These are phyloP conservation scores for Hapalemur alaotrensis DNA, from an alignment of 2,797 vertebrate species.

Conservation along the genomic window DNA sequence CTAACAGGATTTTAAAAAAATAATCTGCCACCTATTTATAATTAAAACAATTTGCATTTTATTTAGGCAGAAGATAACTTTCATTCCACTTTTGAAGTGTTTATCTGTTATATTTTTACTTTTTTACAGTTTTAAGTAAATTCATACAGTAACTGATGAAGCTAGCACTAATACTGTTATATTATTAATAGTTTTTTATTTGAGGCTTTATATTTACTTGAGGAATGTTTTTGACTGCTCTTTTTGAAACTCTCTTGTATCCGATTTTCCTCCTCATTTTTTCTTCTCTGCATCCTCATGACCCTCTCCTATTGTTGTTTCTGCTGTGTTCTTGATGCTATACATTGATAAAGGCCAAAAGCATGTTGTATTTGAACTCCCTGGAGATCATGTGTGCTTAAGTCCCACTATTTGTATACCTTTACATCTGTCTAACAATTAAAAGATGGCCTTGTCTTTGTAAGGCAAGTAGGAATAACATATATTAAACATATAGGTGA, in stretches of 20 bases:
- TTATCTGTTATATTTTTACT: background rate
- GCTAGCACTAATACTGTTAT: background rate
- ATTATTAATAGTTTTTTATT: background rate
- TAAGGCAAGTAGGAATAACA: slow-evolving; percentile 8
- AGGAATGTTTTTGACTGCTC: slow-evolving; percentile 11
- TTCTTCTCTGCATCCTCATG: background rate
- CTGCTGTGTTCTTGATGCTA: background rate
- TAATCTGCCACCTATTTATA: background rate
- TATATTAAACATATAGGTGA: background rate
- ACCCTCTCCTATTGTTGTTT: background rate
- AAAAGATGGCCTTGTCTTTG: background rate
- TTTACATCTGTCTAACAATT: slow-evolving; percentile 38
- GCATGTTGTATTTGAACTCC: background rate
- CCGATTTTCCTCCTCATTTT: slow-evolving; percentile 9
- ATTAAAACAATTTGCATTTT: slow-evolving; percentile 18
- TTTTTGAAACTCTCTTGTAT: background rate
- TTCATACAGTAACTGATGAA: background rate
- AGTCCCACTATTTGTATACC: background rate
- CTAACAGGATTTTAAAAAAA: background rate
- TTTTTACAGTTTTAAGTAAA: background rate
- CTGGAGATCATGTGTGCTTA: background rate
- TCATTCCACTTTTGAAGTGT: background rate
- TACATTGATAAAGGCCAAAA: background rate
- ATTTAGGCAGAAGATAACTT: slow-evolving; percentile 27
- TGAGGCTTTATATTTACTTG: slow-evolving; percentile 24